These are phyloP conservation scores for Pardalotus punctatus DNA, from an alignment of 2,113 vertebrate species.

Conservation along the genomic window DNA sequence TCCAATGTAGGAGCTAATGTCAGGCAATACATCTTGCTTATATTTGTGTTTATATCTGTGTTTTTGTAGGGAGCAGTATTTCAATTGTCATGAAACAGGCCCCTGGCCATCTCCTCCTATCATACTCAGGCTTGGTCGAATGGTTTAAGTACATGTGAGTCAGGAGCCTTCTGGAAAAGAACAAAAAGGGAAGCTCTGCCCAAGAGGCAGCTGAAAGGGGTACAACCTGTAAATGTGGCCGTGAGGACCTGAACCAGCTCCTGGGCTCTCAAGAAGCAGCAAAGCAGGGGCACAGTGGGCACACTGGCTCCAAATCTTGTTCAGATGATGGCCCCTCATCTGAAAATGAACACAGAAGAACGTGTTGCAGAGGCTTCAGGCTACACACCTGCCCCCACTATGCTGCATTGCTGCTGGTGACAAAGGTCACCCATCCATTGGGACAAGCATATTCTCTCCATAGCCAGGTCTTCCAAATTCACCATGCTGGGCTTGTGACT, in stretches of 20 bases:
- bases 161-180: background rate
- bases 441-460: background rate
- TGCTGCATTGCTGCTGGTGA: background rate
- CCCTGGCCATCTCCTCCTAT: background rate
- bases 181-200: background rate
- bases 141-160: rapidly evolving
- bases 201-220: background rate
- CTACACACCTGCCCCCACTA: background rate
- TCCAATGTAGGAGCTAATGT: background rate
- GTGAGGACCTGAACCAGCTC: background rate
- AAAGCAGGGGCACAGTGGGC: background rate
- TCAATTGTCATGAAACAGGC: background rate
- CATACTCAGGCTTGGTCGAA: rapidly evolving
- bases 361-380: background rate
- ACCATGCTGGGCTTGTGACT: background rate
- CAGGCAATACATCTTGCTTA: background rate
- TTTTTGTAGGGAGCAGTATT: background rate
- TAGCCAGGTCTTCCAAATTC: background rate
- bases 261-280: background rate
- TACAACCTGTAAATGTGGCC: rapidly evolving
- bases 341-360: background rate
- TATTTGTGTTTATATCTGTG: background rate
- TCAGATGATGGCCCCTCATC: background rate
- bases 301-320: background rate
- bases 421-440: rapidly evolving